These are phyloP conservation scores for Drosophila anomelani DNA, from an alignment of 2,888 invertebrate genomes.

Conservation along the genomic window DNA sequence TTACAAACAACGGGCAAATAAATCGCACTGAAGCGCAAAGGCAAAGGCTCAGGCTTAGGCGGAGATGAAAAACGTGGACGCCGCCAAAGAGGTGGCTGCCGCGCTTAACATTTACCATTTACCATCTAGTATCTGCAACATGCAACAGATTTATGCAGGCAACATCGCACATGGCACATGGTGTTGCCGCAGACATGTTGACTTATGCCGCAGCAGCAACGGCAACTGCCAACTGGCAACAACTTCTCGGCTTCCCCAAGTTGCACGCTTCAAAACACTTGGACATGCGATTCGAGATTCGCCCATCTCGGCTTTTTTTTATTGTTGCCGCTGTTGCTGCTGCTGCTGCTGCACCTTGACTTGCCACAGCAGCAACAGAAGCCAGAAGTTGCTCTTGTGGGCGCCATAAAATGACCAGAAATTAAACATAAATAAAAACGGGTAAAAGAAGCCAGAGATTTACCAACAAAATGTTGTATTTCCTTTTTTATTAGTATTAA, in stretches of 20 bases:
- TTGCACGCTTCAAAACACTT: conserved; percentile 60
- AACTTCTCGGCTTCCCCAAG: conserved; percentile 13
- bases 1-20: conserved; percentile 79
- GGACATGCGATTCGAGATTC: conserved; percentile 67
- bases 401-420: conserved; percentile 50
- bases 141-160: conserved; percentile 81
- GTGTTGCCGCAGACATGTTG: conserved; percentile 66
- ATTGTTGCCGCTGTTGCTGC: conserved; percentile 56
- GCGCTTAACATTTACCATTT: conserved; percentile 70
- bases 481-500: not conserved
- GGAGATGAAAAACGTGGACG: conserved; percentile 61
- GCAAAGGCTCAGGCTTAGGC: conserved; percentile 19
- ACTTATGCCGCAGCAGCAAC: conserved; percentile 66
- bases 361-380: not conserved
- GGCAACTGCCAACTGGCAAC: conserved; percentile 10
- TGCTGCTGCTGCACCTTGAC: conserved; percentile 56
- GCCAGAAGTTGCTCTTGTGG: conserved; percentile 38
- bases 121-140: conserved; percentile 57
- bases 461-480: conserved; percentile 2
- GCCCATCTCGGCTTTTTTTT: conserved; percentile 39
- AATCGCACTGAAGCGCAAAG: conserved; percentile 78
- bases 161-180: conserved; percentile 57
- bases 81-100: conserved; percentile 51
- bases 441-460: not conserved
- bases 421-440: conserved; percentile 16